Evolutionary conservation across 2,888 invertebrate genomes (phyloP).

Genomic region (Lepidochitona cinerea): DNA sequence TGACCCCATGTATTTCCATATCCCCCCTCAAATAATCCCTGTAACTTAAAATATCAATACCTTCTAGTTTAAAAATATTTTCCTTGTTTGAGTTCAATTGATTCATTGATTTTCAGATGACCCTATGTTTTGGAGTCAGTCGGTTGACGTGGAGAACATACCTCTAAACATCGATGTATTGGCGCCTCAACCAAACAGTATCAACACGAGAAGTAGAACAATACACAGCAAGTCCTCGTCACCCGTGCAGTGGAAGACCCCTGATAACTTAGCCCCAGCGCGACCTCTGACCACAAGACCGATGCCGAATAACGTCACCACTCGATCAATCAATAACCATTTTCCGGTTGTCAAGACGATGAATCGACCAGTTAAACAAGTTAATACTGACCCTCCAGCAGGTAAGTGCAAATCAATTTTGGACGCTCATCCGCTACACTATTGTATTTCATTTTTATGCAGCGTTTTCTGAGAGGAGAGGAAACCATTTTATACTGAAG

Average conservation of each 20-base stretch:
- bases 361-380: too few species aligned
- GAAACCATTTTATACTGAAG: too few species aligned
- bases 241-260: not conserved
- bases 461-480: too few species aligned
- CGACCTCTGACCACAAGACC: not conserved
- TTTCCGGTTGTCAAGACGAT: not conserved
- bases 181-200: not conserved
- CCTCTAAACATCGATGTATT: not conserved
- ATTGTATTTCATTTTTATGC: too few species aligned
- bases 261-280: not conserved
- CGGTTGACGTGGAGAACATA: conserved; percentile 41
- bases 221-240: not conserved
- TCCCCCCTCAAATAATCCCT: too few species aligned
- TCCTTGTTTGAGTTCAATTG: not conserved
- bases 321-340: not conserved
- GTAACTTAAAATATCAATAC: too few species aligned
- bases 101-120: conserved; percentile 42
- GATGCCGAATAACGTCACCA: not conserved
- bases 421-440: too few species aligned
- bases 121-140: conserved; percentile 60
- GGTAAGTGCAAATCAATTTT: too few species aligned
- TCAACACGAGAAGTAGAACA: not conserved
- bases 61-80: too few species aligned
- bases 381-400: too few species aligned
- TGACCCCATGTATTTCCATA: too few species aligned